These are phyloP conservation scores for Nephila pilipes DNA, from an alignment of 1,140 invertebrate species.

Conservation along the genomic window DNA sequence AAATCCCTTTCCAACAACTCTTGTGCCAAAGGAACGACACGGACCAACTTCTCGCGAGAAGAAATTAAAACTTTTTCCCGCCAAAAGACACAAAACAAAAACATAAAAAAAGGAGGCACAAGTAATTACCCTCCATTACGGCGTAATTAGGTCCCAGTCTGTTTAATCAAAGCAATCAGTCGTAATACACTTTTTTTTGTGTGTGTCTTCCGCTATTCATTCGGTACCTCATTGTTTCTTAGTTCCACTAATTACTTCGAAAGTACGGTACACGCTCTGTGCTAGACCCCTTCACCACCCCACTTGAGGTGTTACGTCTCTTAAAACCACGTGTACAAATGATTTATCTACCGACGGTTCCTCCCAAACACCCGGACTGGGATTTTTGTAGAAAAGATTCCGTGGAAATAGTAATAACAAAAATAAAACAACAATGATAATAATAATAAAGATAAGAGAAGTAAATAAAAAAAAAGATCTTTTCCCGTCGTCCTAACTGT, in stretches of 20 bases:
- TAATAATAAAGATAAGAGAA: background rate
- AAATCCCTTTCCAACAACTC: conserved; percentile 32
- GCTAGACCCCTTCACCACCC: conserved; percentile 10
- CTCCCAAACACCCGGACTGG: background rate
- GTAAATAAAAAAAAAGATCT: background rate
- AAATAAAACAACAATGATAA: conserved; percentile 1
- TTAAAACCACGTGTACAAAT: conserved; percentile 57
- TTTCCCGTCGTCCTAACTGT: conserved; percentile 17
- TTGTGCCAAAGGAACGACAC: background rate
- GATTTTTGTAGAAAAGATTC: conserved; percentile 10
- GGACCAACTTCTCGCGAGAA: background rate
- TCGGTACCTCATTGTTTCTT: conserved; percentile 56
- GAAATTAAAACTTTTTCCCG: conserved; percentile 25
- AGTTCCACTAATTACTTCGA: conserved; percentile 46
- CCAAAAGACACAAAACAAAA: conserved; percentile 29
- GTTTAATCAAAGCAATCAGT: conserved; percentile 67
- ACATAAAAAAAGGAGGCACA: background rate
- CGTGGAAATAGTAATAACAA: background rate
- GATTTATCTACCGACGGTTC: conserved; percentile 43
- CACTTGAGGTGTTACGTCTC: conserved; percentile 52
- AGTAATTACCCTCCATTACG: conserved; percentile 64
- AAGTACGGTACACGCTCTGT: background rate
- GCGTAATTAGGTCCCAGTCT: conserved; percentile 49
- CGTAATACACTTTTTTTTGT: conserved; percentile 52
- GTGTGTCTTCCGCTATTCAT: background rate